Evolutionary conservation across 2,888 invertebrate species (phyloP).

Genomic region (Baronia brevicornis): DNA sequence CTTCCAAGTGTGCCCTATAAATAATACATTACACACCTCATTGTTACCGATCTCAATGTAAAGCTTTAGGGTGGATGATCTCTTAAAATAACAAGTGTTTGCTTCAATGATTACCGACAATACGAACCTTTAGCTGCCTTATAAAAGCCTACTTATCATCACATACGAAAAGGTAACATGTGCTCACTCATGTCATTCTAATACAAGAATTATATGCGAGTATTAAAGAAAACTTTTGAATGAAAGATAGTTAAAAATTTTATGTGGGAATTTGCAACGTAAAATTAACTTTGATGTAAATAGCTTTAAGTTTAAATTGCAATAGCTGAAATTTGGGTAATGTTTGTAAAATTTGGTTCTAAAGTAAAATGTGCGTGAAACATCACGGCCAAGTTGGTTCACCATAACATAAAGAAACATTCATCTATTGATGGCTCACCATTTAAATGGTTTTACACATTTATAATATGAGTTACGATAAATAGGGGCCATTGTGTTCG

Average conservation of each 20-base stretch:
- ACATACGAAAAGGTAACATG: slow-evolving; percentile 21
- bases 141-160: slow-evolving; percentile 53
- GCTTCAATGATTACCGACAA: slow-evolving; percentile 76
- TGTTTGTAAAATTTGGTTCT: slow-evolving; percentile 38
- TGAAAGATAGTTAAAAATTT: neutral
- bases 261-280: neutral
- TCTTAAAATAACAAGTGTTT: slow-evolving; percentile 77
- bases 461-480: slow-evolving; percentile 71
- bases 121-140: slow-evolving; percentile 69
- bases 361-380: slow-evolving; percentile 70
- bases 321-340: slow-evolving; percentile 9
- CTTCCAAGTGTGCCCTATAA: slow-evolving; percentile 71
- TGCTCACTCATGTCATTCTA: slow-evolving; percentile 13
- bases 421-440: slow-evolving; percentile 67
- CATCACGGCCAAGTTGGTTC: slow-evolving; percentile 72
- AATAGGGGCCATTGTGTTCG: slow-evolving; percentile 57
- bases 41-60: slow-evolving; percentile 59
- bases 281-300: slow-evolving; percentile 19
- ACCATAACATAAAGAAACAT: slow-evolving; percentile 69
- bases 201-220: neutral
- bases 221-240: slow-evolving; percentile 18
- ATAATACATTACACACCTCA: slow-evolving; percentile 71
- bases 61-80: slow-evolving; percentile 73
- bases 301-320: slow-evolving; percentile 21
- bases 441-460: slow-evolving; percentile 76